These are phyloP conservation scores for Neotoxoptera formosana DNA, from an alignment of 1,140 invertebrate genomes.

Conservation along the genomic window DNA sequence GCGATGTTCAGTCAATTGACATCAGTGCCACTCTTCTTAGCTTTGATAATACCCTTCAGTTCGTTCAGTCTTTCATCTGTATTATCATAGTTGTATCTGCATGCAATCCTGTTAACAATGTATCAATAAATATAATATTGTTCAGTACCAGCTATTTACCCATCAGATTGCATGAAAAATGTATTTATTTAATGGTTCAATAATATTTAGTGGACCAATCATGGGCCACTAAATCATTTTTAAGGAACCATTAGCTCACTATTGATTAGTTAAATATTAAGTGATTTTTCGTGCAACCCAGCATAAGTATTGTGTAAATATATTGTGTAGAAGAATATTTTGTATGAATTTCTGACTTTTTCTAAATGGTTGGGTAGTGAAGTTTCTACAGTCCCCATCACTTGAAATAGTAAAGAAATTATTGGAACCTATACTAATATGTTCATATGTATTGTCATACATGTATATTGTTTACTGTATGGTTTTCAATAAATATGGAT, in stretches of 20 bases:
- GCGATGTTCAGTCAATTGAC: too few species aligned
- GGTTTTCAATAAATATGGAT: neutral
- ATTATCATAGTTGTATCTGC: slow-evolving; percentile 26
- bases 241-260: too few species aligned
- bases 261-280: too few species aligned
- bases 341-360: neutral
- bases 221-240: too few species aligned
- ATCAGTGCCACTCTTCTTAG: neutral
- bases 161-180: too few species aligned
- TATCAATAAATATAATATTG: neutral
- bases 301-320: neutral
- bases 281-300: too few species aligned
- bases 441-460: neutral
- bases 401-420: neutral
- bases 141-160: neutral
- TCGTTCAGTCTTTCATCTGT: slow-evolving; percentile 12
- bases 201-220: too few species aligned
- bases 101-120: neutral
- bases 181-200: too few species aligned
- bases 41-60: neutral
- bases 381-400: neutral
- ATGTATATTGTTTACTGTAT: neutral
- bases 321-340: neutral
- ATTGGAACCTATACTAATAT: neutral
- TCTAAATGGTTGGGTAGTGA: neutral